A percentile compares a stretch with the other conserved stretches of the same genome.
Conservation (phyloP, 2,113 vertebrate species). For the Neogale vison region DNA sequence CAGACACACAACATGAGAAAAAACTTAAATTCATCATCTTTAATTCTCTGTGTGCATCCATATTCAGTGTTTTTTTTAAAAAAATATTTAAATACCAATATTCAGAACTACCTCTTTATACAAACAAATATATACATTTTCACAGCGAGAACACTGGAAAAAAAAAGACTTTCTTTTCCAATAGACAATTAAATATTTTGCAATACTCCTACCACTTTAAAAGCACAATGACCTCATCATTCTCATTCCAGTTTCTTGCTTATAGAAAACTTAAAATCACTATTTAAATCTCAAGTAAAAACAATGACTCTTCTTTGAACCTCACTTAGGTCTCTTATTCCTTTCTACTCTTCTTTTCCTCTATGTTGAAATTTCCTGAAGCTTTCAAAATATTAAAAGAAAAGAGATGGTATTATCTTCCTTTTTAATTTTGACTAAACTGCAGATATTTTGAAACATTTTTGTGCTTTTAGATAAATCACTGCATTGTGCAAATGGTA, state of each 20-base stretch:
- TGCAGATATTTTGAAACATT: background rate
- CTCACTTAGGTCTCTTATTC: background rate
- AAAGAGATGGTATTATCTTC: background rate
- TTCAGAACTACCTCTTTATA: background rate
- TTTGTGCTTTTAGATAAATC: slow-evolving; percentile 37
- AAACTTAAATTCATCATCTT: background rate
- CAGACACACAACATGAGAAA: background rate
- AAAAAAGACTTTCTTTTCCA: background rate
- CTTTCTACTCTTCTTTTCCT: background rate
- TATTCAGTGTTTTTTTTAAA: background rate
- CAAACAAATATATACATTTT: background rate
- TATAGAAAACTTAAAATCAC: background rate
- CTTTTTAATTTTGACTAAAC: background rate
- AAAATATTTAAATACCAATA: background rate
- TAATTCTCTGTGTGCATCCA: background rate
- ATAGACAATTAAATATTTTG: slow-evolving; percentile 32
- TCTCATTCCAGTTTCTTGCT: background rate
- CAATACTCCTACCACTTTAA: background rate
- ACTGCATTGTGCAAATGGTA: background rate
- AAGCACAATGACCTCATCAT: background rate
- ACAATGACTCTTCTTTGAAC: background rate
- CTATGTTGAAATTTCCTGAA: background rate
- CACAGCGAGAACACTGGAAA: background rate
- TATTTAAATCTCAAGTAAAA: background rate
- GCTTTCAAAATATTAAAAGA: background rate